Evolutionary conservation across 2,888 invertebrate genomes (phyloP).

Genomic region (Tiphia femorata): DNA sequence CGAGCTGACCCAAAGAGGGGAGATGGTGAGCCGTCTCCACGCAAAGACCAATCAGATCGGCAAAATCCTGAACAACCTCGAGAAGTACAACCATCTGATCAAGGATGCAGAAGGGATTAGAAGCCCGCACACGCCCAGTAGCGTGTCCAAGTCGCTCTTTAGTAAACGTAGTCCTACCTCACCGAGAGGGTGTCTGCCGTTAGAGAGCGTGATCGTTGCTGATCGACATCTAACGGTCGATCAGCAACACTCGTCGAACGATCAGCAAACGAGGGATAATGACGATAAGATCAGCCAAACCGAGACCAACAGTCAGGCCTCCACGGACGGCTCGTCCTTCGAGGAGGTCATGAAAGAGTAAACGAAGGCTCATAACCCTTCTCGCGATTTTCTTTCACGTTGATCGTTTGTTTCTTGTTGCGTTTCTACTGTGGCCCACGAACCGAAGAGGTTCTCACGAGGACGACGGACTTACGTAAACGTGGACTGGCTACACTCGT

Average conservation of each 20-base stretch:
- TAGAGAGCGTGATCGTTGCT: slow-evolving; percentile 7
- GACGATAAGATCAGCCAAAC: slow-evolving; percentile 19
- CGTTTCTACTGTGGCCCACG: not conserved
- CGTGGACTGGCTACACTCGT: no score
- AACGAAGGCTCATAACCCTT: slow-evolving; percentile 10
- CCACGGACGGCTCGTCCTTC: slow-evolving; percentile 8
- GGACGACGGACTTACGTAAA: no score
- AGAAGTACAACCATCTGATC: slow-evolving; percentile 85
- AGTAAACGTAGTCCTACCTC: slow-evolving; percentile 56
- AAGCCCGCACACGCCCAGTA: slow-evolving; percentile 68
- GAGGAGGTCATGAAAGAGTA: slow-evolving; percentile 28
- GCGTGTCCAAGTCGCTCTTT: slow-evolving; percentile 49
- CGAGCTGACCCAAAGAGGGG: slow-evolving; percentile 95
- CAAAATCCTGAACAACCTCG: slow-evolving; percentile 90
- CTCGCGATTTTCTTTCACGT: not conserved
- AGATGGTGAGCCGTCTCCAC: slow-evolving; percentile 94
- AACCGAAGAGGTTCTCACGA: no score
- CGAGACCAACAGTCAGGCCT: slow-evolving; percentile 25
- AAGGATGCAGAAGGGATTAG: slow-evolving; percentile 71
- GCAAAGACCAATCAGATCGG: slow-evolving; percentile 96
- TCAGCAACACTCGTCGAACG: slow-evolving; percentile 20
- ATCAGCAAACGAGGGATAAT: slow-evolving; percentile 17
- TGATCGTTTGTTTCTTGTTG: not conserved
- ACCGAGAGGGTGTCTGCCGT: slow-evolving; percentile 45
- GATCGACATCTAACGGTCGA: slow-evolving; percentile 15